Evolutionary conservation across 2,113 vertebrate species (phyloP).

Genomic region (Cololabis saira): DNA sequence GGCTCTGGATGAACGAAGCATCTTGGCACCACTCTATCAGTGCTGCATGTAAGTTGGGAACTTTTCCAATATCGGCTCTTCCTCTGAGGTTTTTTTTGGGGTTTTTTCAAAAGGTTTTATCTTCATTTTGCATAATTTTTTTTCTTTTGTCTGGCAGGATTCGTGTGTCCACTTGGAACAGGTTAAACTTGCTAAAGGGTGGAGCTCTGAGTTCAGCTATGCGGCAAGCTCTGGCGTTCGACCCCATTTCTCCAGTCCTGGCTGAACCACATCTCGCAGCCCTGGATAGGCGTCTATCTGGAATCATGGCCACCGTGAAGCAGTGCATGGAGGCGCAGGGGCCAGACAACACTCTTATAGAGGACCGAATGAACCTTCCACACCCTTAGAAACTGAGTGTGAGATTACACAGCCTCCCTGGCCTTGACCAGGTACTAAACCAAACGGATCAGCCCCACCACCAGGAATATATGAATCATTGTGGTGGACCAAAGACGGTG

Average conservation of each 20-base stretch:
- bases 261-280: constrained; percentile 88
- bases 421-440: too few species aligned
- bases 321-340: constrained; percentile 96
- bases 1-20: constrained; percentile 95
- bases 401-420: not conserved
- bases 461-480: not conserved
- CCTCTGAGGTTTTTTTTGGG: not conserved
- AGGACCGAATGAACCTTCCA: constrained; percentile 96
- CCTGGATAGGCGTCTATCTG: constrained; percentile 89
- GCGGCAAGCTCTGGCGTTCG: constrained; percentile 88
- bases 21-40: constrained; percentile 97
- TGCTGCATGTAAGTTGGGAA: constrained; percentile 94
- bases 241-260: constrained; percentile 91
- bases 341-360: constrained; percentile 90
- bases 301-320: constrained; percentile 88
- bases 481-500: constrained; percentile 11
- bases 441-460: too few species aligned
- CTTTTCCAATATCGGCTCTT: not conserved
- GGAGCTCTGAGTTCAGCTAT: constrained; percentile 90
- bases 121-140: not conserved
- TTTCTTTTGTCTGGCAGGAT: constrained; percentile 79
- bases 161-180: constrained; percentile 96
- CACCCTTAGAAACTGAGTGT: constrained; percentile 77
- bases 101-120: not conserved
- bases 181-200: constrained; percentile 89